Conservation (phyloP, 2,113 vertebrate species). For the Ochotona princeps region DNA sequence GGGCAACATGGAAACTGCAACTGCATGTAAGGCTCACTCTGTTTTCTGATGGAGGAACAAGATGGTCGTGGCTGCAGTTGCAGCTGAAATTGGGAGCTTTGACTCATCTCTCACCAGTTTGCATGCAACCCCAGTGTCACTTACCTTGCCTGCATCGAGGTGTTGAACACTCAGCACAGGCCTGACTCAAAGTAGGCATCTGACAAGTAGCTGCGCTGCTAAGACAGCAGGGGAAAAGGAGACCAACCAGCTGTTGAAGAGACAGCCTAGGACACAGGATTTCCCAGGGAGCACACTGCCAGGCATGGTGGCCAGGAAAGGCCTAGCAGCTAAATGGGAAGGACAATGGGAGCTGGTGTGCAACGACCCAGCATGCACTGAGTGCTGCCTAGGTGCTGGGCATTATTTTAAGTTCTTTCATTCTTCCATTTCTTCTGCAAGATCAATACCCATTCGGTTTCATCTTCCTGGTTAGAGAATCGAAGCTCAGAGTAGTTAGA, state of each 20-base stretch:
- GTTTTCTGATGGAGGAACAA: background rate
- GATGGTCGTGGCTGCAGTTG: background rate
- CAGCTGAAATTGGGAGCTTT: background rate
- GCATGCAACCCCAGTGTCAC: background rate
- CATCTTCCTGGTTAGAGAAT: background rate
- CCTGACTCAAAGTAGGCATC: background rate
- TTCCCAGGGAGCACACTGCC: background rate
- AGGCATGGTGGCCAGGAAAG: background rate
- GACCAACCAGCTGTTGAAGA: background rate
- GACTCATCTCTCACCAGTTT: background rate
- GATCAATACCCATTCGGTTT: background rate
- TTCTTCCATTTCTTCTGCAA: background rate
- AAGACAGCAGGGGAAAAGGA: background rate
- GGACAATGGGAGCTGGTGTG: background rate
- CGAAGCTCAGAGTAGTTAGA: background rate
- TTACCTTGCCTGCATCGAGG: background rate
- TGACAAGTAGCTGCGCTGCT: background rate
- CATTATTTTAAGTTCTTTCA: background rate
- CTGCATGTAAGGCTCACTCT: background rate
- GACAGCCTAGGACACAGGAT: background rate
- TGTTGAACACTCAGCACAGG: too few species aligned
- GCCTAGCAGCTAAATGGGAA: background rate
- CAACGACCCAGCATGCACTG: background rate
- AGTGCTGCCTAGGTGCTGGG: background rate
- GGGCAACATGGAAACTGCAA: background rate